Evolutionary conservation across 2,113 vertebrate species (phyloP).

Genomic region (Scalopus aquaticus): DNA sequence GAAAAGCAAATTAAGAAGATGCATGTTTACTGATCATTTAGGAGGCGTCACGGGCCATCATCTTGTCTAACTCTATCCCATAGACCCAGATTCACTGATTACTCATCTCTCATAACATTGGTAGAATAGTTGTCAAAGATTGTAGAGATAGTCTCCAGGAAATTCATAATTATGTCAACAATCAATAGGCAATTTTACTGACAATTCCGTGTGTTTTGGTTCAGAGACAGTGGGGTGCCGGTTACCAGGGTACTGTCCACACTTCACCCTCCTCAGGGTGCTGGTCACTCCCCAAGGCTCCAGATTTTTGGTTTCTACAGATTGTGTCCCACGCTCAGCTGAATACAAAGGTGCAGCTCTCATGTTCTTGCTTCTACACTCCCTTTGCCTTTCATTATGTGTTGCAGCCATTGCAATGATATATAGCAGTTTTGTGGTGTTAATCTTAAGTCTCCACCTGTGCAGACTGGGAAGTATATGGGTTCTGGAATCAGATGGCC

Average conservation of each 20-base stretch:
- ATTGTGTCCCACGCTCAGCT: neutral
- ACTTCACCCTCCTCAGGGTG: neutral
- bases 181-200: conserved; percentile 93
- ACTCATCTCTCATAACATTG: conserved; percentile 87
- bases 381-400: neutral
- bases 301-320: neutral
- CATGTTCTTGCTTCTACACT: neutral
- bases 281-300: conserved; percentile 63
- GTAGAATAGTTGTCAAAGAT: conserved; percentile 88
- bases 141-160: conserved; percentile 91
- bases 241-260: neutral
- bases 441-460: neutral
- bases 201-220: conserved; percentile 85
- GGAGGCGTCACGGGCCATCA: conserved; percentile 88
- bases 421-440: neutral
- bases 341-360: neutral
- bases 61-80: conserved; percentile 92
- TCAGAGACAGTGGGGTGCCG: too few relatives aligned
- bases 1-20: neutral
- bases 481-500: neutral
- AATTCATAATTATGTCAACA: conserved; percentile 91
- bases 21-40: conserved; percentile 93
- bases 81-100: conserved; percentile 90
- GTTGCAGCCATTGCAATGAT: neutral
- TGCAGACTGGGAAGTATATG: neutral